phyloP scores from a whole-genome alignment of 92 coral and sea anemone genomes.

The Blastomussa wellsi region DNA sequence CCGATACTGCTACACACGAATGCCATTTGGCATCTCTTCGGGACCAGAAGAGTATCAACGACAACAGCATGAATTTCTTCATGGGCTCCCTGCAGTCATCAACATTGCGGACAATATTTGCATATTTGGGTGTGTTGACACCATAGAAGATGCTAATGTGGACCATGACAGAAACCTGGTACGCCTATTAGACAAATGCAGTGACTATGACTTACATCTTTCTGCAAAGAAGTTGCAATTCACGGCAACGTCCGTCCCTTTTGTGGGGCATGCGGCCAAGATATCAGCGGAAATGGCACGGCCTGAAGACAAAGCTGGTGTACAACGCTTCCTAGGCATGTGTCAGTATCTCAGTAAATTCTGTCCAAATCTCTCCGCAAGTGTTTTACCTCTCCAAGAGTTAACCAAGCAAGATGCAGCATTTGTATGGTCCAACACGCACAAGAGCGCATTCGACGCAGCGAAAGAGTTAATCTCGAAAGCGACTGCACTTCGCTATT shows the following conservation, averaged over 20 bases:
- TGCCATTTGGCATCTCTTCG: slow-evolving; percentile 52
- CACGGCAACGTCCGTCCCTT: slow-evolving; percentile 35
- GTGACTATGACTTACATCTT: too few species aligned
- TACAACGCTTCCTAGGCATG: too few species aligned
- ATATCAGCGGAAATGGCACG: slow-evolving; percentile 45
- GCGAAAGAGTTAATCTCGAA: too few species aligned
- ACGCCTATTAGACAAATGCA: too few species aligned
- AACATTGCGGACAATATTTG: too few species aligned
- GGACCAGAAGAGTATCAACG: slow-evolving; percentile 49
- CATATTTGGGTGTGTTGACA: too few species aligned
- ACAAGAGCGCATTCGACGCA: slow-evolving; percentile 26
- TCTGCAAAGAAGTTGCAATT: slow-evolving; percentile 53
- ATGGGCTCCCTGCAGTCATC: too few species aligned
- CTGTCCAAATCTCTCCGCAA: too few species aligned
- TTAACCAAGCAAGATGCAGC: slow-evolving; percentile 28
- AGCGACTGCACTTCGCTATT: slow-evolving; percentile 33
- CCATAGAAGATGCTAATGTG: too few species aligned
- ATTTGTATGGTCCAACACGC: slow-evolving; percentile 42
- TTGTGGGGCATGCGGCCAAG: slow-evolving; percentile 52
- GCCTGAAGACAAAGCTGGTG: slow-evolving; percentile 41
- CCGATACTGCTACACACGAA: slow-evolving; percentile 34
- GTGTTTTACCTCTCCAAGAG: background rate
- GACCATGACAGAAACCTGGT: too few species aligned
- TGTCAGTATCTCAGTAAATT: too few species aligned
- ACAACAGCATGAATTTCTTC: too few species aligned